Percentiles rank a stretch among this genome's conserved stretches.
Evolutionary conservation across 2,888 invertebrate genomes (phyloP).

Genomic region (Holacanthella duospinosa): DNA sequence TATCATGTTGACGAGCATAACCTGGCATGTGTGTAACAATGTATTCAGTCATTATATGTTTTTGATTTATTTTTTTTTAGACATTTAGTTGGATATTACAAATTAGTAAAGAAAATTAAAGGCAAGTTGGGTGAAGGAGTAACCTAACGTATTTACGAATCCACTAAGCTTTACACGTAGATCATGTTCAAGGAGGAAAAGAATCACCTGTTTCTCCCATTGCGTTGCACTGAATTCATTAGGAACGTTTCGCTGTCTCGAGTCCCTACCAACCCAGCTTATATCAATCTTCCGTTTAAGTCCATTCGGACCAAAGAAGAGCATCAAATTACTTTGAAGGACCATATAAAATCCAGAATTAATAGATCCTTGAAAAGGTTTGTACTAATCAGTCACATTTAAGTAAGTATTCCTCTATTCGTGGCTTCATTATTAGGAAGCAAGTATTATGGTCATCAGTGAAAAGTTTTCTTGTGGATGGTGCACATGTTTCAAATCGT

Average conservation of each 20-base stretch:
- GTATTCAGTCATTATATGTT: no score
- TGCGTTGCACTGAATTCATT: slow-evolving; percentile 10
- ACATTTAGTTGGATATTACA: no score
- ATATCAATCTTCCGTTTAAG: slow-evolving; percentile 16
- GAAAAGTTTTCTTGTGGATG: slow-evolving; percentile 15
- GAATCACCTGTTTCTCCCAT: neutral
- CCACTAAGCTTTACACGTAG: neutral
- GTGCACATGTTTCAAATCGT: slow-evolving; percentile 12
- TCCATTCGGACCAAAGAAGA: slow-evolving; percentile 10
- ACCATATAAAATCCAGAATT: slow-evolving; percentile 21
- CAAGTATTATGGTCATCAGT: slow-evolving; percentile 16
- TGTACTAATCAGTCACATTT: no score
- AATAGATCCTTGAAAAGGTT: slow-evolving; percentile 16
- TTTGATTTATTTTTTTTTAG: no score
- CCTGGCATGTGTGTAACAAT: no score
- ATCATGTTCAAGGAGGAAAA: neutral
- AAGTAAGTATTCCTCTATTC: neutral
- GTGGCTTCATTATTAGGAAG: slow-evolving; percentile 12
- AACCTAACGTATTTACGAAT: no score
- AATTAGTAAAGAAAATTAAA: no score
- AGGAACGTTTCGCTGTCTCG: slow-evolving; percentile 5
- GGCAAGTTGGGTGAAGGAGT: no score
- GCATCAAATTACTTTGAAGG: slow-evolving; percentile 13
- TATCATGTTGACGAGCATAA: no score
- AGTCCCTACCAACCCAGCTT: slow-evolving; percentile 5